phyloP scores from a whole-genome alignment of 2,888 invertebrate species.

The Pseudococcus viburni region DNA sequence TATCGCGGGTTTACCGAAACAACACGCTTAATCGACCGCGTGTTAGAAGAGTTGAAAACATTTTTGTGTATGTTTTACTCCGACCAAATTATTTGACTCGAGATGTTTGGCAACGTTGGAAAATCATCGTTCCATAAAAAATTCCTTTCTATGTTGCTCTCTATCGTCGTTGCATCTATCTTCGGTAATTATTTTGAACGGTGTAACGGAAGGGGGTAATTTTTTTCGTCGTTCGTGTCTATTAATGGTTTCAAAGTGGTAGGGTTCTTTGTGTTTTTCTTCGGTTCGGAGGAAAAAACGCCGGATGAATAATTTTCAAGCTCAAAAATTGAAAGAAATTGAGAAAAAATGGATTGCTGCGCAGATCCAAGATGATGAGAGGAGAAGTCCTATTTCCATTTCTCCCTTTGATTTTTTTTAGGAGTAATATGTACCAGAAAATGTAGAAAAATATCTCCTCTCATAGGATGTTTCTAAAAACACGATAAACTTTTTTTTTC shows the following conservation, averaged over 20 bases:
- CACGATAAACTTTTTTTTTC: too few relatives aligned
- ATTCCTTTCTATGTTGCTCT: slow-evolving; percentile 7
- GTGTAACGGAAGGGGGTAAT: background rate
- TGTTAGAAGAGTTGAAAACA: background rate
- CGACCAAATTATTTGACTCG: background rate
- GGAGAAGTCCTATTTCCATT: too few relatives aligned
- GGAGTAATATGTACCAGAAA: too few relatives aligned
- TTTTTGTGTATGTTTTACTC: slow-evolving; percentile 12
- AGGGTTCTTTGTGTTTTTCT: background rate
- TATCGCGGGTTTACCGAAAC: background rate
- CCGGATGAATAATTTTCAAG: background rate
- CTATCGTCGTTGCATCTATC: slow-evolving; percentile 2
- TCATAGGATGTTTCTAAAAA: too few relatives aligned
- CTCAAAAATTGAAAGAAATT: too few relatives aligned
- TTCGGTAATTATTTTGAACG: slow-evolving; percentile 1
- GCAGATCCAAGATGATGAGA: too few relatives aligned
- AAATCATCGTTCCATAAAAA: slow-evolving; percentile 37
- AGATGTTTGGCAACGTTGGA: slow-evolving; percentile 11
- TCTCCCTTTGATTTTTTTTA: too few relatives aligned
- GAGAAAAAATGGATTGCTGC: too few relatives aligned
- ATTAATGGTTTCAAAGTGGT: background rate
- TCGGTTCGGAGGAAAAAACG: background rate
- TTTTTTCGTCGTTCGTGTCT: background rate
- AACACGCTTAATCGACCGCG: slow-evolving; percentile 21
- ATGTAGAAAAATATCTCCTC: too few relatives aligned